Conservation (phyloP, 2,797 vertebrate genomes). For the Leptodactylus fallax region DNA sequence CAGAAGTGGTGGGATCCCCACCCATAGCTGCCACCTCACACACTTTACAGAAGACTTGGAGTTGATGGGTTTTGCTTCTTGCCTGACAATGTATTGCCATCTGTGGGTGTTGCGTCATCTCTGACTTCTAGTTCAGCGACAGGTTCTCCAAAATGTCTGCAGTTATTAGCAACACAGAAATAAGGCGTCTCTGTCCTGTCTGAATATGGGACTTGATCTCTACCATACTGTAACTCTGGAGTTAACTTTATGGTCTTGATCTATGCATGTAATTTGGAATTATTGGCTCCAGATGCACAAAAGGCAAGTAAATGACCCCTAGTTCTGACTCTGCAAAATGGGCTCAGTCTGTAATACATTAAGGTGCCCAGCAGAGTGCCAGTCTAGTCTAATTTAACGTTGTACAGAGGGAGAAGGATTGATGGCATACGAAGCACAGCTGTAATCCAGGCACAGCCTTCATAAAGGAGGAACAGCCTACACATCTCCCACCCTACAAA, state of each 20-base stretch:
- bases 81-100: too few species aligned
- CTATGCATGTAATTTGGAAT: not conserved
- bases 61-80: not conserved
- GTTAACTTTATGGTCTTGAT: not conserved
- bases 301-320: not conserved
- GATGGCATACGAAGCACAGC: not conserved
- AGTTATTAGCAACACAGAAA: too few species aligned
- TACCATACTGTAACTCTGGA: not conserved
- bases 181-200: too few species aligned
- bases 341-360: not conserved
- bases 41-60: not conserved
- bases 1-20: not conserved
- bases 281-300: not conserved
- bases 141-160: too few species aligned
- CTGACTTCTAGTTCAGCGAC: not conserved
- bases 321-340: not conserved
- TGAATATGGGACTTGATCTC: too few species aligned
- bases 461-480: not conserved
- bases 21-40: not conserved
- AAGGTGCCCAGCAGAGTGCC: not conserved
- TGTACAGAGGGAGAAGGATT: not conserved
- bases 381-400: not conserved
- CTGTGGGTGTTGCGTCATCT: not conserved
- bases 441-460: not conserved
- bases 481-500: slow-evolving; percentile 27